phyloP scores from a whole-genome alignment of 2,113 vertebrate genomes.

The Crotophaga sulcirostris region DNA sequence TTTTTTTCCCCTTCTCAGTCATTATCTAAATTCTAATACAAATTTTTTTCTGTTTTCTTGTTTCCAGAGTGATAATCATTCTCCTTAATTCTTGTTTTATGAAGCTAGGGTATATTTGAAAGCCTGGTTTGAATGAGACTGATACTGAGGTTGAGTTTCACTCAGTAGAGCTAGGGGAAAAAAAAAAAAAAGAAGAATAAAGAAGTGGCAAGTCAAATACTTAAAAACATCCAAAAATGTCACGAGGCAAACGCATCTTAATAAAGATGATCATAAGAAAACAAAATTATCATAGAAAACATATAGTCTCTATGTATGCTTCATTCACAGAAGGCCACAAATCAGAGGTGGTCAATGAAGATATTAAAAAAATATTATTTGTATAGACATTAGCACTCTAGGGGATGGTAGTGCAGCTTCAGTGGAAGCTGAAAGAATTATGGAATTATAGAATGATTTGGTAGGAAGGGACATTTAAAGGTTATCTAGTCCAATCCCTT shows the following conservation, averaged over 20 bases:
- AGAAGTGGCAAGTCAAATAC: not conserved
- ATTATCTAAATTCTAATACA: not conserved
- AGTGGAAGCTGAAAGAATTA: not conserved
- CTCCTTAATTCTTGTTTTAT: not conserved
- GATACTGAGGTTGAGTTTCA: not conserved
- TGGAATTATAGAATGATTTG: too few species aligned
- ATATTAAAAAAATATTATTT: not conserved
- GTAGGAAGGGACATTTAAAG: not conserved
- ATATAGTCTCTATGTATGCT: not conserved
- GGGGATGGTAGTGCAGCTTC: not conserved
- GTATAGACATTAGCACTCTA: not conserved
- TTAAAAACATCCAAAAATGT: not conserved
- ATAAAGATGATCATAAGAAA: not conserved
- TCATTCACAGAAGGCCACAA: not conserved
- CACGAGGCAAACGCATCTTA: not conserved
- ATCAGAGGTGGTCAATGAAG: not conserved
- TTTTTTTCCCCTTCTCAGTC: not conserved
- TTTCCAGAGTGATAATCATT: not conserved
- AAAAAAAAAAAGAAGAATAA: not conserved
- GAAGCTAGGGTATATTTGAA: not conserved
- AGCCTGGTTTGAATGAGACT: not conserved
- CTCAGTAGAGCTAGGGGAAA: not conserved
- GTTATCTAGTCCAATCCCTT: not conserved
- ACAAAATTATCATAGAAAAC: not conserved
- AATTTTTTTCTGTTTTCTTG: not conserved